A percentile compares a stretch with the other conserved stretches of the same genome.
phyloP scores from a whole-genome alignment of 2,797 vertebrate genomes.

The Echeneis naucrates region DNA sequence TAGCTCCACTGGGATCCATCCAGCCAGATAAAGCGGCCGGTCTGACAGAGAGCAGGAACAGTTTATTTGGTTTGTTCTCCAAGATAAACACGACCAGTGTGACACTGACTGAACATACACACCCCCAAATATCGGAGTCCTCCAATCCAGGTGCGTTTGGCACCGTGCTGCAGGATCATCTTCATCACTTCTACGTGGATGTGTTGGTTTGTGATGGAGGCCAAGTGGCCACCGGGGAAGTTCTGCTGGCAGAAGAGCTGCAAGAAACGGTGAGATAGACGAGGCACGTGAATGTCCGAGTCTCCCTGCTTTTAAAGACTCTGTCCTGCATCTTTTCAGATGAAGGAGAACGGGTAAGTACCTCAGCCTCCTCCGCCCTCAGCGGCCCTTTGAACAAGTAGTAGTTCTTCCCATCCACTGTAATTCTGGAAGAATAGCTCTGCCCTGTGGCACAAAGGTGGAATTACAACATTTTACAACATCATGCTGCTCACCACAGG shows the following conservation, averaged over 20 bases:
- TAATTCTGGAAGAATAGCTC: constrained; percentile 51
- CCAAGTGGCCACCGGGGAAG: constrained; percentile 68
- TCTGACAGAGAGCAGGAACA: constrained; percentile 53
- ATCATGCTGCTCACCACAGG: neutral
- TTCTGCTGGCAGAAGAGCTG: constrained; percentile 68
- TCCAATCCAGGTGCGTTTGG: constrained; percentile 71
- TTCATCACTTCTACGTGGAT: constrained; percentile 62
- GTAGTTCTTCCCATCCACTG: constrained; percentile 56
- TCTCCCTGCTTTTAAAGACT: neutral
- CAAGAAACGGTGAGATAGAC: neutral
- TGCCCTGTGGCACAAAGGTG: constrained; percentile 47
- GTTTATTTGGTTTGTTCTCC: neutral
- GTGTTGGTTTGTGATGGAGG: constrained; percentile 63
- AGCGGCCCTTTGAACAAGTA: constrained; percentile 59
- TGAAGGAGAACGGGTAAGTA: constrained; percentile 6
- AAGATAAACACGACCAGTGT: neutral
- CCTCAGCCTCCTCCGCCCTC: constrained; percentile 61
- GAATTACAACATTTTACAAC: constrained; percentile 42
- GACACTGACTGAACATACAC: constrained; percentile 34
- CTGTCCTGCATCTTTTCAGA: neutral
- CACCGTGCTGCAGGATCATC: constrained; percentile 51
- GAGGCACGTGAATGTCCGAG: neutral
- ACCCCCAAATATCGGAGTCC: constrained; percentile 65
- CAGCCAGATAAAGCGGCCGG: constrained; percentile 72
- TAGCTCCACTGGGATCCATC: constrained; percentile 72